phyloP scores from a whole-genome alignment of 2,113 vertebrate species.

The Notothenia rossii region DNA sequence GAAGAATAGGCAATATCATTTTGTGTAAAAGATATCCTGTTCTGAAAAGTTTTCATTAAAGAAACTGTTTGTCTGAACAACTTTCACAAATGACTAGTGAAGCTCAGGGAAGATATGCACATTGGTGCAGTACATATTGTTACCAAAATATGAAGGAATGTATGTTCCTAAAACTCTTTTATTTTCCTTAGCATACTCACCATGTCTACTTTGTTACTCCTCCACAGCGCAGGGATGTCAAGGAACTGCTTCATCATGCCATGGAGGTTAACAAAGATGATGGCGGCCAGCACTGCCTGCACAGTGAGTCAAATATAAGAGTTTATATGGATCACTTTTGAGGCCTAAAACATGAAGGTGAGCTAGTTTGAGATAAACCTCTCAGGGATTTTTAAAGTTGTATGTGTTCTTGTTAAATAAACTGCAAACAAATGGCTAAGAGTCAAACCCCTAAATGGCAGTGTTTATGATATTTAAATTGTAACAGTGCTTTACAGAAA shows the following conservation, averaged over 20 bases:
- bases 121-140: neutral
- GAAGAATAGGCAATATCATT: too few species aligned
- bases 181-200: conserved; percentile 68
- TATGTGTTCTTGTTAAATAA: neutral
- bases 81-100: neutral
- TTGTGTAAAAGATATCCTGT: too few species aligned
- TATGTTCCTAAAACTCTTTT: neutral
- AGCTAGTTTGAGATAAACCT: conserved; percentile 1
- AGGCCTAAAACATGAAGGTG: neutral
- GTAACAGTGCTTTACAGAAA: too few species aligned
- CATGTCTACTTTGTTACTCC: conserved; percentile 88
- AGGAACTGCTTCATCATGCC: conserved; percentile 94
- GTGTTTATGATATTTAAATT: too few species aligned
- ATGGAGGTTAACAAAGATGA: conserved; percentile 91
- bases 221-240: conserved; percentile 89
- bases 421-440: too few species aligned
- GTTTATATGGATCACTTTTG: neutral
- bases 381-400: neutral
- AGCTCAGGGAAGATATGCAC: neutral
- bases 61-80: too few species aligned
- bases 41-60: too few species aligned
- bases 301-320: conserved; percentile 15
- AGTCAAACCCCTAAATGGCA: too few species aligned
- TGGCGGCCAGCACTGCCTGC: conserved; percentile 91
- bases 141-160: neutral